Conservation (phyloP, 2,888 invertebrate species). For the Acleris sparsana region DNA sequence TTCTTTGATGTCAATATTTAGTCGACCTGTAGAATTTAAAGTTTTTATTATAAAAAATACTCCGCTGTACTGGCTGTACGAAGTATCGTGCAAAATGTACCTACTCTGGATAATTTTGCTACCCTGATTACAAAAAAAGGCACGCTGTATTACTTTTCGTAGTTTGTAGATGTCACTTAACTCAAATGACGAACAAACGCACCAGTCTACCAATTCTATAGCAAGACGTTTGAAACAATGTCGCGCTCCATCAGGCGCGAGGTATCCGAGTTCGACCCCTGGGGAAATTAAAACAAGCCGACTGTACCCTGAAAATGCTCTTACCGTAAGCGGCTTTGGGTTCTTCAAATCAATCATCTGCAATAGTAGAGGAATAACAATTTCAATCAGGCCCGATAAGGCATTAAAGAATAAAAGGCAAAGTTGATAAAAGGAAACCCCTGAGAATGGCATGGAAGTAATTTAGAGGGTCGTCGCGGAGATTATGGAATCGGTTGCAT, state of each 20-base stretch:
- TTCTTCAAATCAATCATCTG: constrained; percentile 19
- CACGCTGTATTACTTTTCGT: no score
- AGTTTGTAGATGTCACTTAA: not conserved
- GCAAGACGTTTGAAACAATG: constrained; percentile 16
- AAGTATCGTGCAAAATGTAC: no score
- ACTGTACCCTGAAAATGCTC: constrained; percentile 8
- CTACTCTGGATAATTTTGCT: no score
- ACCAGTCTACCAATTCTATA: not conserved
- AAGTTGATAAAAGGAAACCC: constrained; percentile 18
- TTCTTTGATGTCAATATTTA: no score
- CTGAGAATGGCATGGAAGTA: constrained; percentile 11
- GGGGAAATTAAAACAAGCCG: constrained; percentile 22
- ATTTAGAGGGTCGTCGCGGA: constrained; percentile 6
- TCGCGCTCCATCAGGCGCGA: constrained; percentile 11
- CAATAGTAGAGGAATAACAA: constrained; percentile 10
- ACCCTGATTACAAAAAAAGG: no score
- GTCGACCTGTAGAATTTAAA: no score
- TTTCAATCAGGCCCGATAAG: constrained; percentile 16
- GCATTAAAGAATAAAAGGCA: constrained; percentile 14
- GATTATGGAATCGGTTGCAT: not conserved
- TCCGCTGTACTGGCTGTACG: no score
- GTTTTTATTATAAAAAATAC: no score
- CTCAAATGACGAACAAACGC: constrained; percentile 1
- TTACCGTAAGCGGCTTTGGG: constrained; percentile 14
- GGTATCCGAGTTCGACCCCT: constrained; percentile 1